Evolutionary conservation across 2,888 invertebrate species (phyloP).

Genomic region (Drosophila picticornis): DNA sequence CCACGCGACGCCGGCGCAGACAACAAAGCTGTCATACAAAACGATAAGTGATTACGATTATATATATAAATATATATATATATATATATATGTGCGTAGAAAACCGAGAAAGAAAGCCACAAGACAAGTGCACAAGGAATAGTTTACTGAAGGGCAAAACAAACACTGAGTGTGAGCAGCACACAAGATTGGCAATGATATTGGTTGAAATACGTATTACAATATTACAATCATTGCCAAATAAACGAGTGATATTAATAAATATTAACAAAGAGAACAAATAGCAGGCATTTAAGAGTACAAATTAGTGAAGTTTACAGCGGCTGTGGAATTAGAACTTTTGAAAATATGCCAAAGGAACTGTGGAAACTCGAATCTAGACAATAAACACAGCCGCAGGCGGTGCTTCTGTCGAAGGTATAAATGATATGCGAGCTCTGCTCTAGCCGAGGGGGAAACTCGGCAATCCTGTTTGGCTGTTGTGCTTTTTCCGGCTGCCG

Average conservation of each 20-base stretch:
- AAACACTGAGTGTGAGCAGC: neutral
- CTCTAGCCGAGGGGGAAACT: conserved; percentile 15
- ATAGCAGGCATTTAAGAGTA: neutral
- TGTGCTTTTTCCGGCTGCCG: conserved; percentile 22
- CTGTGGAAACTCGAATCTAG: neutral
- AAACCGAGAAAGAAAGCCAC: neutral
- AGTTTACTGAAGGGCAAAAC: neutral
- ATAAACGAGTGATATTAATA: neutral
- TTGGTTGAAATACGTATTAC: neutral
- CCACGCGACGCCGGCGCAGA: conserved; percentile 33
- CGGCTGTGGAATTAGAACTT: neutral
- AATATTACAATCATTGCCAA: neutral
- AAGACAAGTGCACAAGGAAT: neutral
- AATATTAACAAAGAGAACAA: neutral
- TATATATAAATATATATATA: conserved; percentile 9
- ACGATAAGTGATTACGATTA: conserved; percentile 40
- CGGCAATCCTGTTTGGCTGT: conserved; percentile 17
- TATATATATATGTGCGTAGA: neutral
- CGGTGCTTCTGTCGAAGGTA: neutral
- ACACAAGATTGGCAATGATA: neutral
- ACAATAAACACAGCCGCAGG: conserved; percentile 4
- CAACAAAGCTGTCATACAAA: conserved; percentile 20
- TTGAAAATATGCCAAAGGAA: neutral
- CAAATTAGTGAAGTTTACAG: neutral
- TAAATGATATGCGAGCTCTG: conserved; percentile 45